Percentiles rank a stretch among this genome's conserved stretches.
phyloP scores from a whole-genome alignment of 2,797 vertebrate genomes.

The Aplochiton taeniatus region DNA sequence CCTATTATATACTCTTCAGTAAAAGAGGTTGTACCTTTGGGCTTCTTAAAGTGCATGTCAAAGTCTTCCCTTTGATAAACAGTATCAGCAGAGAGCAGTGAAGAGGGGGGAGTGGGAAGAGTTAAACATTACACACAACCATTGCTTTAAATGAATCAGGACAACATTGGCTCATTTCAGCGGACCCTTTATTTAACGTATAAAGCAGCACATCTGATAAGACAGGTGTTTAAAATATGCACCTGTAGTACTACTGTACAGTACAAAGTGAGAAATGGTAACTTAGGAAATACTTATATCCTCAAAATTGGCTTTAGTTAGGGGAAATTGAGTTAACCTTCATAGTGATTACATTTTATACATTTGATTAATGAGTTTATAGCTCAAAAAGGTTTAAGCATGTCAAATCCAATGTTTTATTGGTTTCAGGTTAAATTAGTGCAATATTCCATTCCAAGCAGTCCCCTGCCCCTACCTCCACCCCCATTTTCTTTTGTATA shows the following conservation, averaged over 20 bases:
- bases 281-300: too few species aligned
- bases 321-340: constrained; percentile 16
- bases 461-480: neutral
- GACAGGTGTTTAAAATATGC: constrained; percentile 33
- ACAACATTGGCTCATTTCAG: constrained; percentile 33
- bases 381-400: constrained; percentile 20
- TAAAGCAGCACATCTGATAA: constrained; percentile 52
- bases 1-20: neutral
- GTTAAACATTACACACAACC: constrained; percentile 54
- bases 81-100: constrained; percentile 25
- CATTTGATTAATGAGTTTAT: constrained; percentile 5
- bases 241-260: too few species aligned
- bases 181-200: constrained; percentile 59
- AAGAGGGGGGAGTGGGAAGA: constrained; percentile 11
- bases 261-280: too few species aligned
- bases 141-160: constrained; percentile 17
- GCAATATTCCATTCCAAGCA: constrained; percentile 1
- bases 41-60: constrained; percentile 2
- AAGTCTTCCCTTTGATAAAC: constrained; percentile 24
- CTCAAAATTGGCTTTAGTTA: too few species aligned
- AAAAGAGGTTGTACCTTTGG: neutral
- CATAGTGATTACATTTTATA: constrained; percentile 11
- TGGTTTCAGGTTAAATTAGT: constrained; percentile 20
- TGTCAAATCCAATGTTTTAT: constrained; percentile 9
- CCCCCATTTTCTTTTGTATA: too few species aligned